phyloP scores from a whole-genome alignment of 1,140 invertebrate species.

The Bombus superbus region DNA sequence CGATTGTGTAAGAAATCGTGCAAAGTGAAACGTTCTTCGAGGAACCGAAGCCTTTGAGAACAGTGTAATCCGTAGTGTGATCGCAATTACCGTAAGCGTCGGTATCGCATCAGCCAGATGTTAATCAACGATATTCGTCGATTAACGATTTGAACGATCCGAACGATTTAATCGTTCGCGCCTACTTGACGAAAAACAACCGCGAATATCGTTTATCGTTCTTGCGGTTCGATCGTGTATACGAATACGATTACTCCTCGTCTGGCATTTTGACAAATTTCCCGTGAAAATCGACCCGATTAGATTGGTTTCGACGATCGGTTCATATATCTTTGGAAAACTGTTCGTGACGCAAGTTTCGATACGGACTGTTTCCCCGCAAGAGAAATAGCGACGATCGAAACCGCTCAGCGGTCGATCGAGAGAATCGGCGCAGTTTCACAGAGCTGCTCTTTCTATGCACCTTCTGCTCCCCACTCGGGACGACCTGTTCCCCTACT shows the following conservation, averaged over 20 bases:
- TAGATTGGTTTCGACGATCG: neutral
- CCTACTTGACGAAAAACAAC: neutral
- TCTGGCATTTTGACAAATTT: neutral
- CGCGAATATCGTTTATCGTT: neutral
- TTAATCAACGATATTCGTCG: neutral
- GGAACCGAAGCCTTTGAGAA: neutral
- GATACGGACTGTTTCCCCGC: neutral
- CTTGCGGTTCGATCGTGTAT: too few relatives aligned
- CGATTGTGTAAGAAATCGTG: constrained; percentile 40
- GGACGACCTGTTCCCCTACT: constrained; percentile 18
- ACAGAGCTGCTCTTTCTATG: constrained; percentile 42
- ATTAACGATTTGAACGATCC: too few relatives aligned
- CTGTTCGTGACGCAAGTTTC: neutral
- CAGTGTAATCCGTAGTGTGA: neutral
- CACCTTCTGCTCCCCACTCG: constrained; percentile 28
- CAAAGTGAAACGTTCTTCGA: constrained; percentile 35
- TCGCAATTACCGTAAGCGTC: neutral
- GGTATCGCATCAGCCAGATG: neutral
- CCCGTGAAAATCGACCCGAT: neutral
- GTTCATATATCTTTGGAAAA: neutral
- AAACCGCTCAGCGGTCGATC: constrained; percentile 34
- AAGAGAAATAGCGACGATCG: neutral
- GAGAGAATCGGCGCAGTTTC: constrained; percentile 57
- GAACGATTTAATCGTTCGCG: neutral
- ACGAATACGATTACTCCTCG: neutral